These are phyloP conservation scores for Scylla paramamosain DNA, from an alignment of 1,140 invertebrate genomes.

Conservation along the genomic window DNA sequence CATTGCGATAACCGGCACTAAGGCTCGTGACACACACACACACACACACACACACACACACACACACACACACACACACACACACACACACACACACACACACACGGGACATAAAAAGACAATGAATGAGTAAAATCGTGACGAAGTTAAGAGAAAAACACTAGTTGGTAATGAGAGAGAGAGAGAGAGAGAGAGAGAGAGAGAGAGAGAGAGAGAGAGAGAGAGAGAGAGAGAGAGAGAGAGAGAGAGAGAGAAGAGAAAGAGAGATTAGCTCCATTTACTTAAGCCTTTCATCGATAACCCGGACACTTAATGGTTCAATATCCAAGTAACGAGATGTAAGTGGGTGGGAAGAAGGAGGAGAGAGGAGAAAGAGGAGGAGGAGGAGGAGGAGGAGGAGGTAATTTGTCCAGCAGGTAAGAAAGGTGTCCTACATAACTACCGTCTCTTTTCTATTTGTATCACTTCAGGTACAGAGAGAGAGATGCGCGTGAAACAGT, in stretches of 20 bases:
- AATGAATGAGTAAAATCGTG: not conserved
- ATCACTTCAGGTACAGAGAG: not conserved
- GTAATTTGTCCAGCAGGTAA: not conserved
- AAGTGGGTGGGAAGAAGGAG: not conserved
- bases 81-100: slow-evolving; percentile 12
- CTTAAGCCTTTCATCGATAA: not conserved
- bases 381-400: not conserved
- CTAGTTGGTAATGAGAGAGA: not conserved
- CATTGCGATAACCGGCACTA: no score
- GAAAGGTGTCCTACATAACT: not conserved
- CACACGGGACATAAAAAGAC: not conserved
- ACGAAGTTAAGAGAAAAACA: not conserved
- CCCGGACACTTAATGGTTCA: not conserved
- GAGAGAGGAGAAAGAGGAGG: not conserved
- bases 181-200: not conserved
- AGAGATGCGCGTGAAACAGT: not conserved
- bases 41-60: no score
- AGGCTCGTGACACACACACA: no score
- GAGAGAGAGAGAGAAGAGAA: not conserved
- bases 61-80: slow-evolving; percentile 20
- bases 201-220: not conserved
- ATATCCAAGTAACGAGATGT: not conserved
- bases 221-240: not conserved
- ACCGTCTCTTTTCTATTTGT: not conserved
- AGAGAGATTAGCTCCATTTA: not conserved